A percentile compares a stretch with the other conserved stretches of the same genome.
Conservation (phyloP, 2,888 invertebrate genomes). For the Limnephilus marmoratus region DNA sequence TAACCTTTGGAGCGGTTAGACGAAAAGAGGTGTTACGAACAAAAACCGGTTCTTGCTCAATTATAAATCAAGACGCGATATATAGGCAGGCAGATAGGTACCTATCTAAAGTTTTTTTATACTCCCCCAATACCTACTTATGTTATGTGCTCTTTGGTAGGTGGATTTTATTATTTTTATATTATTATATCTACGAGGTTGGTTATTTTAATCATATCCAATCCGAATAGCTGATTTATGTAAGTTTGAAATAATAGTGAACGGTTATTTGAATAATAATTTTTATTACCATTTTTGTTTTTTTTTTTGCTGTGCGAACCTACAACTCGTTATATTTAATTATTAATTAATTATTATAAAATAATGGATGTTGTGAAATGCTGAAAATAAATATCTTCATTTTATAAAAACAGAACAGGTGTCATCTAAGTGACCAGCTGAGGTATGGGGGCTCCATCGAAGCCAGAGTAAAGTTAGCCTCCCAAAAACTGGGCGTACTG, state of each 20-base stretch:
- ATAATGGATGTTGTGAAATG: not conserved
- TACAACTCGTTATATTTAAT: not conserved
- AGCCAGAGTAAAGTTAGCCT: too few species aligned
- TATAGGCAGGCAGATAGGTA: not conserved
- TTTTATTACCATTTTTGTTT: too few species aligned
- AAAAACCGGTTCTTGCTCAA: not conserved
- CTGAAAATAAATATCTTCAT: too few species aligned
- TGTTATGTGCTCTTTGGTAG: not conserved
- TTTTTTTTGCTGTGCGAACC: not conserved
- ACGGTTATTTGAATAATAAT: not conserved
- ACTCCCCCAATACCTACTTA: not conserved
- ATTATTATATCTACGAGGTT: not conserved
- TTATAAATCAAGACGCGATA: conserved; percentile 19
- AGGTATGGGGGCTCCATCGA: too few species aligned
- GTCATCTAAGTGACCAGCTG: too few species aligned
- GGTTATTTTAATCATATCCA: not conserved
- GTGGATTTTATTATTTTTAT: not conserved
- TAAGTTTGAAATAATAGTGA: not conserved
- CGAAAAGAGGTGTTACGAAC: conserved; percentile 8
- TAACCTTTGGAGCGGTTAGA: conserved; percentile 1
- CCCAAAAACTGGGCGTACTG: too few species aligned
- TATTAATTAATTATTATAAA: too few species aligned
- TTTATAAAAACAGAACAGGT: too few species aligned
- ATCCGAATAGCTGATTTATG: not conserved
- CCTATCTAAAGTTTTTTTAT: not conserved